Base-by-base conservation (phyloP, 1,140 invertebrate genomes). In the Macrobrachium nipponense region DNA sequence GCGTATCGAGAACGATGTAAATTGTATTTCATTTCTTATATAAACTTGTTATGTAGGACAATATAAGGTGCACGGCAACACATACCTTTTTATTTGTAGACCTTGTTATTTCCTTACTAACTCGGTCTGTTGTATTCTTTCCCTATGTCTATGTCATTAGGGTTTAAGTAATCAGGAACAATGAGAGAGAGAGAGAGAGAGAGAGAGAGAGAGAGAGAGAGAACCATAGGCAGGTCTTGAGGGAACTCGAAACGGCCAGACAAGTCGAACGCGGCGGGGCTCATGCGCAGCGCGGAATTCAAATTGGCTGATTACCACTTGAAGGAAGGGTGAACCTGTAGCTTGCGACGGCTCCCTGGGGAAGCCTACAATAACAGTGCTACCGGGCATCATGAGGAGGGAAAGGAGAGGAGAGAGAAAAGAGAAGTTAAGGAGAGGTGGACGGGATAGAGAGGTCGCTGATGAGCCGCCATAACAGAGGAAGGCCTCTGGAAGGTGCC, bases 281-380 rank as follows among this genome's bases (percentile, higher is more conserved):
- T 80, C 83, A 75, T 73, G 83, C 61, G 83, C 60, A 36, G 51
- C 44, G 58, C 18, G 77, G 83, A 86, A 86, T 86, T 79, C 83
- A 86, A 86, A 86, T 86, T 70, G 83, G 77, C 83, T 86, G 77
- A 86, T 86, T 86, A 86, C 83, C 83, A 86, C 83, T 80, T 86
- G 77, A 86, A 80, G 77, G 83, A 86, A 79, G 83, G 68, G 51
- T 68, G 75, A 61, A 70, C 75, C 75, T 68, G 60, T 61, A 76
- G 82, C 82, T 75, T 64, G 51, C 75, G 82, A 85, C 82, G 82
- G 82, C 82, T 60, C 82, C 82, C 76, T 51, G 82, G 62, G 82
- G 82, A 43, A 78, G 23, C 75, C 75, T 85, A 79, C 82, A 85
- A 85, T 62, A 85, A 61, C 76, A 79, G 82, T 62, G 82, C 82